Evolutionary conservation across 2,797 vertebrate species (phyloP).

Genomic region (Florisuga fusca): DNA sequence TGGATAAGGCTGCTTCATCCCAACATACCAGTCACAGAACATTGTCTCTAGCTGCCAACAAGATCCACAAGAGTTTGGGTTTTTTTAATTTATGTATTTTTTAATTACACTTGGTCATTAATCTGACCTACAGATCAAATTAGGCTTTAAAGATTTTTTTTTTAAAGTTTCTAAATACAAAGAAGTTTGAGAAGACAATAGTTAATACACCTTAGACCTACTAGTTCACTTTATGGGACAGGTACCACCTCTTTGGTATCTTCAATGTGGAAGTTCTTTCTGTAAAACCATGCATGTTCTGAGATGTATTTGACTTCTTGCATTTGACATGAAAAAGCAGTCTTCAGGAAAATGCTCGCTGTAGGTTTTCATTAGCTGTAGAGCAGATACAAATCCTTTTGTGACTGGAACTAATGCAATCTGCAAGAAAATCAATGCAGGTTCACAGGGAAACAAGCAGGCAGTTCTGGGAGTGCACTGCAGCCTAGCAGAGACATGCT

Average conservation of each 20-base stretch:
- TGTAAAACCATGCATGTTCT: neutral
- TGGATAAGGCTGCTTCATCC: neutral
- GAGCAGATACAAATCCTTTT: constrained; percentile 54
- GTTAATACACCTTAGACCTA: neutral
- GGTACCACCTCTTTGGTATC: neutral
- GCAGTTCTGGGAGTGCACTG: neutral
- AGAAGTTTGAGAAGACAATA: neutral
- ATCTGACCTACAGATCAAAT: neutral
- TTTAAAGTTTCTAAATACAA: neutral
- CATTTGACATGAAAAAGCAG: constrained; percentile 7
- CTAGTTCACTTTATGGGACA: neutral
- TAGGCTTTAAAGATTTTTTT: neutral
- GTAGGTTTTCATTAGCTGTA: constrained; percentile 55
- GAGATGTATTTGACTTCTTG: neutral
- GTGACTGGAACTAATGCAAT: constrained; percentile 68
- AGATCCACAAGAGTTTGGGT: fast-evolving
- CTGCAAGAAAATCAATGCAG: constrained; percentile 71
- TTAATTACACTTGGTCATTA: neutral
- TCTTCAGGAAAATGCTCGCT: constrained; percentile 21
- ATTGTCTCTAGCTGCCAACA: neutral
- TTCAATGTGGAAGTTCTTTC: neutral
- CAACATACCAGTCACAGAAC: neutral
- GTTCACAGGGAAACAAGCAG: constrained; percentile 57
- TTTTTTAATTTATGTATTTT: neutral
- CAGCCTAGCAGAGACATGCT: constrained; percentile 30